A percentile compares a stretch with the other conserved stretches of the same genome.
phyloP scores from a whole-genome alignment of 2,797 vertebrate genomes.

The Enteromius radiatus region DNA sequence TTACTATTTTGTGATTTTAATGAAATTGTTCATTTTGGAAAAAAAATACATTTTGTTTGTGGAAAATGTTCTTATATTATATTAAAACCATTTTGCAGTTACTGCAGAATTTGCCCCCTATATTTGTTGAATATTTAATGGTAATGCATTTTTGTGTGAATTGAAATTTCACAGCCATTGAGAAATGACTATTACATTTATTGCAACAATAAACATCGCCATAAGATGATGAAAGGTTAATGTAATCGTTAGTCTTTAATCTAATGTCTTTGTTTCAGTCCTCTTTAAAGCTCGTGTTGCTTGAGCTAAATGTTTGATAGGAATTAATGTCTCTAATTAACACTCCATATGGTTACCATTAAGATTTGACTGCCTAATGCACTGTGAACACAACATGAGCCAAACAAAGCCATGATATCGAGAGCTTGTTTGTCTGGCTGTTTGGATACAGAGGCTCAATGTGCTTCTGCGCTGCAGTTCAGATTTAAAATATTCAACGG shows the following conservation, averaged over 20 bases:
- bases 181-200: not conserved
- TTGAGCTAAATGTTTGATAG: slow-evolving; percentile 27
- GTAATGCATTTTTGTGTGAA: not conserved
- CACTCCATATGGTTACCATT: slow-evolving; percentile 39
- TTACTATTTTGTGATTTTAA: not conserved
- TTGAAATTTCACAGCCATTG: not conserved
- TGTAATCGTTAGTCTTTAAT: not conserved
- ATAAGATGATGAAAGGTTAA: not conserved
- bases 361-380: slow-evolving; percentile 27
- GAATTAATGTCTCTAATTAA: slow-evolving; percentile 45
- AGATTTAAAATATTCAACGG: not conserved
- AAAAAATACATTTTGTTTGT: not conserved
- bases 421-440: slow-evolving; percentile 38
- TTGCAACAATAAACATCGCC: not conserved
- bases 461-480: slow-evolving; percentile 6
- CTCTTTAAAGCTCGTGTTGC: not conserved
- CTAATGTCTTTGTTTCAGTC: slow-evolving; percentile 25
- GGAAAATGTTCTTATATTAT: not conserved
- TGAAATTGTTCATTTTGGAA: not conserved
- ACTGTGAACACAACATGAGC: slow-evolving; percentile 18
- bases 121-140: not conserved
- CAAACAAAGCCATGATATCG: slow-evolving; percentile 1
- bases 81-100: not conserved
- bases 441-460: slow-evolving; percentile 7
- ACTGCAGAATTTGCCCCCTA: not conserved